phyloP scores from a whole-genome alignment of 2,113 vertebrate genomes.

The Dendrocopos noguchii region DNA sequence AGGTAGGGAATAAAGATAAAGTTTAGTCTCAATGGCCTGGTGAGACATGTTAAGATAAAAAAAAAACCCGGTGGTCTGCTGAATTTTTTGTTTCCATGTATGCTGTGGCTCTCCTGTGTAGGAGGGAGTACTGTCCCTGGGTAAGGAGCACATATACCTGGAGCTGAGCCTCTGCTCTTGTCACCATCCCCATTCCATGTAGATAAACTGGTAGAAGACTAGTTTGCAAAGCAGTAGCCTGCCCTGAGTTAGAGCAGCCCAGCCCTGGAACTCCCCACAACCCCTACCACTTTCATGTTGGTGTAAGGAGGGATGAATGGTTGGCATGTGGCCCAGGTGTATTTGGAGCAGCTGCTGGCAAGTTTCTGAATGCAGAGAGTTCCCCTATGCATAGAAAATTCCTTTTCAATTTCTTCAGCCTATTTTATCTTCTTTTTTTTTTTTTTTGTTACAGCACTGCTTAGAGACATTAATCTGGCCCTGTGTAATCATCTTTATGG shows the following conservation, averaged over 20 bases:
- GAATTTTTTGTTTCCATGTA: not conserved
- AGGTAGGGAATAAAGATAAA: not conserved
- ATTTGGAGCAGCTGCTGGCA: not conserved
- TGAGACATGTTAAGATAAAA: not conserved
- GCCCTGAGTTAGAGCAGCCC: not conserved
- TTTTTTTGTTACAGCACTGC: not conserved
- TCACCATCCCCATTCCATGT: not conserved
- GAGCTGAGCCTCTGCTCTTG: not conserved
- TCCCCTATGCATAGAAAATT: not conserved
- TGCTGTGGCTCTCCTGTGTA: not conserved
- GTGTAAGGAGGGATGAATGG: not conserved
- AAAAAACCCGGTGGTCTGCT: not conserved
- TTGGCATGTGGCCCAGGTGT: not conserved
- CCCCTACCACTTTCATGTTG: rapidly evolving
- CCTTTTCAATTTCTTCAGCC: not conserved
- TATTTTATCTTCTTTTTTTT: not conserved
- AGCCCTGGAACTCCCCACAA: not conserved
- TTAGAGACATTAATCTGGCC: not conserved
- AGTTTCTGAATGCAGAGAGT: not conserved
- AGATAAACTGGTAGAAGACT: not conserved
- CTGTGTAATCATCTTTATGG: not conserved
- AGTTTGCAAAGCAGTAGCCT: not conserved
- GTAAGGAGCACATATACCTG: not conserved
- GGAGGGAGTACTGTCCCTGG: not conserved
- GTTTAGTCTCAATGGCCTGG: not conserved